Percentiles rank a stretch among this genome's conserved stretches.
phyloP scores from a whole-genome alignment of 2,113 vertebrate species.

The Corapipo altera region DNA sequence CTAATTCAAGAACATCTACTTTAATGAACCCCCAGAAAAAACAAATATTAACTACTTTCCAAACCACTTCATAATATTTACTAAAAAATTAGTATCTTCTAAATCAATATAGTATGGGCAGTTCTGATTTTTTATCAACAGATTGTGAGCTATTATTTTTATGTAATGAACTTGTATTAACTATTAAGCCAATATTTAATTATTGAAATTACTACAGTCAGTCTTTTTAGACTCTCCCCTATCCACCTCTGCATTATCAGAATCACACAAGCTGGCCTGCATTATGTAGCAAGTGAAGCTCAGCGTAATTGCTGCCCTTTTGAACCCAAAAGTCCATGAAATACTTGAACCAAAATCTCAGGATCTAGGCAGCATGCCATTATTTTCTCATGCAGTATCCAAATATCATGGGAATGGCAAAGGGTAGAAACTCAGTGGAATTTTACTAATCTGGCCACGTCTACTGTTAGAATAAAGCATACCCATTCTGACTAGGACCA shows the following conservation, averaged over 20 bases:
- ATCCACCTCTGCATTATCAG: neutral
- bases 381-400: neutral
- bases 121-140: neutral
- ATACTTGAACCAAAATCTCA: neutral
- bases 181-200: neutral
- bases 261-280: neutral
- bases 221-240: neutral
- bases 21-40: neutral
- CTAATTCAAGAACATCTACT: neutral
- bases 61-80: neutral
- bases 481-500: neutral
- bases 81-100: neutral
- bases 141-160: neutral
- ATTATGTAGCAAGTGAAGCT: neutral
- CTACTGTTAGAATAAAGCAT: neutral
- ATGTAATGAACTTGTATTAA: neutral
- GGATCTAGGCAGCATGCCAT: neutral
- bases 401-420: neutral
- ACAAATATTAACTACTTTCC: neutral
- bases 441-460: neutral
- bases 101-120: neutral
- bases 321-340: constrained; percentile 14
- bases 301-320: neutral
- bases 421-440: neutral
- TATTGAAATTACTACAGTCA: neutral